Conservation (phyloP, 2,888 invertebrate genomes). For the Nomada lathburiana region DNA sequence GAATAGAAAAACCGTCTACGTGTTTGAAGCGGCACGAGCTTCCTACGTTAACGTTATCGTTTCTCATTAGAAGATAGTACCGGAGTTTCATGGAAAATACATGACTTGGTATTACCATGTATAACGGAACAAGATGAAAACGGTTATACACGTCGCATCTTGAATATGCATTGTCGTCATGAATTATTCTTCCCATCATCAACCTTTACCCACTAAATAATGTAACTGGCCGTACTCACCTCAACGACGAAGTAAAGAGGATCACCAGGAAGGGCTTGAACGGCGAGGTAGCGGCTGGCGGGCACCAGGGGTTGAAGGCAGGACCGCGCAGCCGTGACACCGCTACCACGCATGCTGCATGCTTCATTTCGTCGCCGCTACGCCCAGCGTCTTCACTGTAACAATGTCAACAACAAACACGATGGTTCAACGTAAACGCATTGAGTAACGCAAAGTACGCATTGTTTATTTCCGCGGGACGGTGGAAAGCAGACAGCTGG, state of each 20-base stretch:
- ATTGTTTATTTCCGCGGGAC: too few species aligned
- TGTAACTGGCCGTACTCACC: constrained; percentile 70
- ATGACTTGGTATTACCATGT: constrained; percentile 29
- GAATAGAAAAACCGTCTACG: background rate
- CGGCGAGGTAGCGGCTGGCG: constrained; percentile 84
- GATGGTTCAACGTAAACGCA: background rate
- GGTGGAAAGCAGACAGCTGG: too few species aligned
- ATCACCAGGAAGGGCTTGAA: constrained; percentile 84
- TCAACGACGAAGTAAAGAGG: constrained; percentile 86
- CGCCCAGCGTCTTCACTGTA: constrained; percentile 83
- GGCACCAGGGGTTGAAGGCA: constrained; percentile 85
- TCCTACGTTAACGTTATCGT: constrained; percentile 24
- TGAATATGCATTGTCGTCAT: constrained; percentile 55
- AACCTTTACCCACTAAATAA: constrained; percentile 13
- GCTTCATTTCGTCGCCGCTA: constrained; percentile 84
- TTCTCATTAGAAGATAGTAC: constrained; percentile 37
- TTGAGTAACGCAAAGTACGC: too few species aligned
- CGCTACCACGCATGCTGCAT: constrained; percentile 85
- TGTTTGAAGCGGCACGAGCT: background rate
- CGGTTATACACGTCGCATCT: constrained; percentile 30
- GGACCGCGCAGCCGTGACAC: constrained; percentile 85
- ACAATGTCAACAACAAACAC: constrained; percentile 52
- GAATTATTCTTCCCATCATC: constrained; percentile 37
- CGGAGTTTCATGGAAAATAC: constrained; percentile 37
- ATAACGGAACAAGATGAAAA: constrained; percentile 48